phyloP scores from a whole-genome alignment of 2,113 vertebrate species.

The Helogale parvula region DNA sequence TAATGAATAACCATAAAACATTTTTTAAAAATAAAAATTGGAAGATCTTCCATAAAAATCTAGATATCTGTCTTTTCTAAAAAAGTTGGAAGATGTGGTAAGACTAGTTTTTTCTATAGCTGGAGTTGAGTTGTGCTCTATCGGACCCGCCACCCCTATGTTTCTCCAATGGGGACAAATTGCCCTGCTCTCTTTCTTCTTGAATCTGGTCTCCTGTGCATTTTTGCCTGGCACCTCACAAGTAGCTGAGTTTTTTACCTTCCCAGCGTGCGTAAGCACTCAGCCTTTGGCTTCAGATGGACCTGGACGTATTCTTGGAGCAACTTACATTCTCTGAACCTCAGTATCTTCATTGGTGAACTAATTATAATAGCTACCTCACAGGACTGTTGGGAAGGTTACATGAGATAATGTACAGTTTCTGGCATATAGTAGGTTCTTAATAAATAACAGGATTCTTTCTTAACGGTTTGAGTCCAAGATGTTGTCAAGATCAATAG shows the following conservation, averaged over 20 bases:
- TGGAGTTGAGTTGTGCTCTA: not conserved
- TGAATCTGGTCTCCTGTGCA: not conserved
- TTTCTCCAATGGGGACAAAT: not conserved
- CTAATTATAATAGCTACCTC: not conserved
- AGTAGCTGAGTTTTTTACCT: not conserved
- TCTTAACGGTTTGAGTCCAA: not conserved
- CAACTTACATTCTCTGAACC: not conserved
- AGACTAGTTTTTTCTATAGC: not conserved
- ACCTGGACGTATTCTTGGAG: not conserved
- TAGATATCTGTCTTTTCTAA: not conserved
- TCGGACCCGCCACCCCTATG: not conserved
- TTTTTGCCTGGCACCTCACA: not conserved
- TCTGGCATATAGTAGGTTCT: not conserved
- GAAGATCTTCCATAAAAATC: not conserved
- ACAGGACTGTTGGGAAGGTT: not conserved
- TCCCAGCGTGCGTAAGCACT: not conserved
- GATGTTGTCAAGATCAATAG: not conserved
- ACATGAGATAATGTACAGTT: not conserved
- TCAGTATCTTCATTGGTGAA: not conserved
- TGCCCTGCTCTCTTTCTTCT: not conserved
- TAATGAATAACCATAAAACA: too few species aligned
- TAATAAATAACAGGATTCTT: not conserved
- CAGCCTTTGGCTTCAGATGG: not conserved
- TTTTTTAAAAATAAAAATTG: not conserved
- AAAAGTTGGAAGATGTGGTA: not conserved